phyloP scores from a whole-genome alignment of 1,140 invertebrate species.

The Belonocnema kinseyi region DNA sequence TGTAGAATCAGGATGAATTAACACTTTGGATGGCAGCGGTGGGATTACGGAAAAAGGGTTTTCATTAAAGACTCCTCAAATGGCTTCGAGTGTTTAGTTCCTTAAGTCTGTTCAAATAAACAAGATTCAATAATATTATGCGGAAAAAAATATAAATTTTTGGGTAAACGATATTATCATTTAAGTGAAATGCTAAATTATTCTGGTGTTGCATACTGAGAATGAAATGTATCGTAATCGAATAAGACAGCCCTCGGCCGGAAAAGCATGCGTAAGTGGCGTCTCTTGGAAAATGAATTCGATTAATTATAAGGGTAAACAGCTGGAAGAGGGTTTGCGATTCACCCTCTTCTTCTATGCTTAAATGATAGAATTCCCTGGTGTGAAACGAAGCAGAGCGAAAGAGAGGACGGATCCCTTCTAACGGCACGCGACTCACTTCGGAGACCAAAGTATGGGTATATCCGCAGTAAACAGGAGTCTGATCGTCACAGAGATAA shows the following conservation, averaged over 20 bases:
- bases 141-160: too few species aligned
- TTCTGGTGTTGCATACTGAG: too few species aligned
- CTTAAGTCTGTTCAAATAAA: too few species aligned
- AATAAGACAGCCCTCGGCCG: constrained; percentile 21
- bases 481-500: constrained; percentile 29
- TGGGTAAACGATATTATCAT: too few species aligned
- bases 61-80: too few species aligned
- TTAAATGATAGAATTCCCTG: constrained; percentile 33
- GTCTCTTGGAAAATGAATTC: constrained; percentile 50
- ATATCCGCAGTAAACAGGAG: constrained; percentile 23
- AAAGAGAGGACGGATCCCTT: not conserved
- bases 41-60: too few species aligned
- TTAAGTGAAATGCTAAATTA: too few species aligned
- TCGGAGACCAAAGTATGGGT: constrained; percentile 25
- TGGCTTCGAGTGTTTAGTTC: too few species aligned
- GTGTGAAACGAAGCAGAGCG: not conserved
- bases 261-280: constrained; percentile 18
- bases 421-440: constrained; percentile 47
- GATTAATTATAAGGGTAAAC: constrained; percentile 51
- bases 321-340: constrained; percentile 41
- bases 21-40: too few species aligned
- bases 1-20: too few species aligned
- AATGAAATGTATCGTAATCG: not conserved
- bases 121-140: too few species aligned
- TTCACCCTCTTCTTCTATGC: constrained; percentile 30